Evolutionary conservation across 1,140 invertebrate species (phyloP).

Genomic region (Trachelipus rathkii): DNA sequence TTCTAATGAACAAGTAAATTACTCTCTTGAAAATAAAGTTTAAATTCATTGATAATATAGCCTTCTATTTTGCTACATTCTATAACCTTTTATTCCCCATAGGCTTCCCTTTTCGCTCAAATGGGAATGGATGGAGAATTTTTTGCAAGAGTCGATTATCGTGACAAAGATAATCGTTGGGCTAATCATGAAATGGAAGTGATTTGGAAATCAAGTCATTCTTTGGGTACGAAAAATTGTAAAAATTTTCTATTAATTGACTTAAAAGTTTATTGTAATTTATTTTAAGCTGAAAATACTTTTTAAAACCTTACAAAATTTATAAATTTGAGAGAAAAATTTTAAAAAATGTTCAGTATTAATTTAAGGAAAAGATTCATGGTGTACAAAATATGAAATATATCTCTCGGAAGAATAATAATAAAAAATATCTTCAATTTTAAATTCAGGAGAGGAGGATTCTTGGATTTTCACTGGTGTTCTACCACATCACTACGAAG

Average conservation of each 20-base stretch:
- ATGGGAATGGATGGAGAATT: conserved; percentile 60
- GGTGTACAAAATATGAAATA: background rate
- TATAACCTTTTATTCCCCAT: conserved; percentile 42
- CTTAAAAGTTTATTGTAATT: no score
- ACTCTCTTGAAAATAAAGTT: no score
- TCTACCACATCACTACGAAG: conserved; percentile 55
- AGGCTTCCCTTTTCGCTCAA: conserved; percentile 62
- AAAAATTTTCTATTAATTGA: no score
- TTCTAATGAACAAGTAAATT: conserved; percentile 56
- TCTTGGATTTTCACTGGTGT: conserved; percentile 53
- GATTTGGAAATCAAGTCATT: conserved; percentile 58
- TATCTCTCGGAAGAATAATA: no score
- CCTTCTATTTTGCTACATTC: no score
- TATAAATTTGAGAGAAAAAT: no score
- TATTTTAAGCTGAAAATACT: no score
- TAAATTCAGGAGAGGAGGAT: conserved; percentile 25
- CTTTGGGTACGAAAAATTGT: conserved; percentile 49
- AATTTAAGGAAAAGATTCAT: background rate
- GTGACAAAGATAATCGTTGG: conserved; percentile 54
- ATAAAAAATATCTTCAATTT: background rate
- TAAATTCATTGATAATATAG: no score
- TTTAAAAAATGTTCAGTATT: no score
- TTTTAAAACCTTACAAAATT: no score
- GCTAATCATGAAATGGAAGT: conserved; percentile 56
- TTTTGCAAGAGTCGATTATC: conserved; percentile 59